Percentiles rank a stretch among this genome's conserved stretches.
Evolutionary conservation across 2,797 vertebrate genomes (phyloP).

Genomic region (Leuciscus waleckii): DNA sequence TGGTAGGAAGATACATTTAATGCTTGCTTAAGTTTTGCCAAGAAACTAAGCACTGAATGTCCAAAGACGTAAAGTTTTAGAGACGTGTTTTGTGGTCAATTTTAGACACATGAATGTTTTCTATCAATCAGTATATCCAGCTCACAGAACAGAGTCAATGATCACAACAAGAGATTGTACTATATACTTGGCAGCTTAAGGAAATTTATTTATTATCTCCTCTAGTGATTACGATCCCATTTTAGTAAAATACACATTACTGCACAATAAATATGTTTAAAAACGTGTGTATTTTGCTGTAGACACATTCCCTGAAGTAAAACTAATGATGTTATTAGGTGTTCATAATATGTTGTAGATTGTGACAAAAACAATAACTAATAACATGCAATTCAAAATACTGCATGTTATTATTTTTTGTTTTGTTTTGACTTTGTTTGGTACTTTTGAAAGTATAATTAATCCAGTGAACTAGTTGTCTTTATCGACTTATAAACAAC

Average conservation of each 20-base stretch:
- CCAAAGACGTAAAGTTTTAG: background rate
- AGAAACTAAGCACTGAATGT: slow-evolving; percentile 5
- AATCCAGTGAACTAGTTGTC: background rate
- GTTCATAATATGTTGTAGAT: background rate
- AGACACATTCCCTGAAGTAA: background rate
- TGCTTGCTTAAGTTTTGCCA: background rate
- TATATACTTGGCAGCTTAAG: background rate
- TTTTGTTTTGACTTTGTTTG: background rate
- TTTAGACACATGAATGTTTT: background rate
- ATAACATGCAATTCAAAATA: background rate
- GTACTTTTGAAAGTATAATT: background rate
- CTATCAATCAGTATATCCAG: background rate
- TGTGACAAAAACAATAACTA: background rate
- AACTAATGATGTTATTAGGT: background rate
- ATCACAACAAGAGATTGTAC: background rate
- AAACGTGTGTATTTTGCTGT: background rate
- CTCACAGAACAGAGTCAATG: background rate
- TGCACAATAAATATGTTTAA: background rate
- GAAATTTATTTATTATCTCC: background rate
- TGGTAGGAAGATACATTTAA: background rate
- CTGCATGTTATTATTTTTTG: too few species aligned
- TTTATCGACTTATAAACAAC: background rate
- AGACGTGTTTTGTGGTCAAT: background rate
- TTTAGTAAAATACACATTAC: background rate
- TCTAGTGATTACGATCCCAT: background rate